Base-by-base conservation (phyloP, 2,113 vertebrate species). In the Accipiter cooperii region DNA sequence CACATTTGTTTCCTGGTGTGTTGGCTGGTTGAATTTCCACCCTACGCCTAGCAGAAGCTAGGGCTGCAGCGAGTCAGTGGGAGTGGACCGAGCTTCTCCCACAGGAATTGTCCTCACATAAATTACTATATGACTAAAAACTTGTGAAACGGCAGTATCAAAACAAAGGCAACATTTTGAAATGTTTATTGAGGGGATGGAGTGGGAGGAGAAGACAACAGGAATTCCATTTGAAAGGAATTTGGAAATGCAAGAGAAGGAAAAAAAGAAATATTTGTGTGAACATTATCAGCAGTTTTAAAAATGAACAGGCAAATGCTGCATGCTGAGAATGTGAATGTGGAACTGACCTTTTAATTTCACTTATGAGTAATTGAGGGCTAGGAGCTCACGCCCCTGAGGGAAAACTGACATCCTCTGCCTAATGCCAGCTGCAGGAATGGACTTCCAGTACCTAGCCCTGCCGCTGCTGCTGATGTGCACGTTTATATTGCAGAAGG, bases 131-230 rank as follows among this genome's bases (percentile, higher is more conserved):
- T 79, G 85, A 63, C 91, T 93, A 47, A 86, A 96, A 94, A 68
- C 78, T 90, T 78, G 70, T 95, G 89, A 87, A 94, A 94, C 7
- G 4, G 17, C 5, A 16, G 55, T 49, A 91, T 55, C 81, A 57
- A 91, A 97, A 97, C 96, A 97, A 97, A 96, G 92, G 87, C 89
- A 96, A 93, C 93, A 89, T 96, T 97, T 97, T 95, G 80, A 93
- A 95, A 91, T 71, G 38, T 55, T 89, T 85, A 80, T 84, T 88
- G 74, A 95, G 86, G 51, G 68, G 76, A 73, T 5, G 8, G 82
- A 93, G 92, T 93, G 65, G 88, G 97, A 94, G 95, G 70, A 70
- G 60, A 83, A 79, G 51, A 77, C 87, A 89, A 91, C 80, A 28
- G 78, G 55, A 82, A 95, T 96, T 97, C 91, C 80, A 66, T 38